Evolutionary conservation across 37 sponge, comb jelly and placozoan species (phyloP).

Genomic region (Cliona cf. orientalis): DNA sequence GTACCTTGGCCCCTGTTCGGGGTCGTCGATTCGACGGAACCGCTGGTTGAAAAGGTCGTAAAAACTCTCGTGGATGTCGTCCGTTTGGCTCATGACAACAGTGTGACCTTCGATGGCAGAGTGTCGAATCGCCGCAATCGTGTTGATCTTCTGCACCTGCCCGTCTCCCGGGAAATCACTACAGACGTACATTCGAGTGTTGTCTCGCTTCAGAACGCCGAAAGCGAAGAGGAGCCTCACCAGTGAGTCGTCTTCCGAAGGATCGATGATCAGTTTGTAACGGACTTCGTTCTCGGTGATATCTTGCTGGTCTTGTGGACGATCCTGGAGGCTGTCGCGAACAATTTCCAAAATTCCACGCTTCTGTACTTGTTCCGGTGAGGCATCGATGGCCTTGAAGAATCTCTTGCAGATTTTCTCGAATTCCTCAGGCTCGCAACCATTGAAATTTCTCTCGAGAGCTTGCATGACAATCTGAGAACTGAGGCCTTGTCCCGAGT

Average conservation of each 20-base stretch:
- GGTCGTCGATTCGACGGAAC: slow-evolving; percentile 74
- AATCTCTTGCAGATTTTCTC: slow-evolving; percentile 30
- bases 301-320: slow-evolving; percentile 20
- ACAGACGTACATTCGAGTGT: slow-evolving; percentile 53
- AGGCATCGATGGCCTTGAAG: too few species aligned
- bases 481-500: background rate
- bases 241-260: slow-evolving; percentile 71
- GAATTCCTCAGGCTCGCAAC: slow-evolving; percentile 56
- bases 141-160: slow-evolving; percentile 68
- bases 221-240: slow-evolving; percentile 58
- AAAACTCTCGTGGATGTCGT: slow-evolving; percentile 87
- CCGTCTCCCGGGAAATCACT: slow-evolving; percentile 76
- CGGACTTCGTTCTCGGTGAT: slow-evolving; percentile 57
- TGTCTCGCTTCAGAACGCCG: slow-evolving; percentile 36
- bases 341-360: slow-evolving; percentile 57
- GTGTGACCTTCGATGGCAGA: slow-evolving; percentile 77
- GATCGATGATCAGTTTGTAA: slow-evolving; percentile 73
- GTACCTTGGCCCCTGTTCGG: slow-evolving; percentile 43
- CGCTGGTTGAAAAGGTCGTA: slow-evolving; percentile 91
- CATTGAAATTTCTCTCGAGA: slow-evolving; percentile 89
- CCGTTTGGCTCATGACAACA: slow-evolving; percentile 74
- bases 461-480: slow-evolving; percentile 58
- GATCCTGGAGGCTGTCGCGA: slow-evolving; percentile 52
- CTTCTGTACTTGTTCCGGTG: background rate
- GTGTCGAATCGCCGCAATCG: slow-evolving; percentile 72